Conservation (phyloP, 2,888 invertebrate species). For the Junonia oenone region DNA sequence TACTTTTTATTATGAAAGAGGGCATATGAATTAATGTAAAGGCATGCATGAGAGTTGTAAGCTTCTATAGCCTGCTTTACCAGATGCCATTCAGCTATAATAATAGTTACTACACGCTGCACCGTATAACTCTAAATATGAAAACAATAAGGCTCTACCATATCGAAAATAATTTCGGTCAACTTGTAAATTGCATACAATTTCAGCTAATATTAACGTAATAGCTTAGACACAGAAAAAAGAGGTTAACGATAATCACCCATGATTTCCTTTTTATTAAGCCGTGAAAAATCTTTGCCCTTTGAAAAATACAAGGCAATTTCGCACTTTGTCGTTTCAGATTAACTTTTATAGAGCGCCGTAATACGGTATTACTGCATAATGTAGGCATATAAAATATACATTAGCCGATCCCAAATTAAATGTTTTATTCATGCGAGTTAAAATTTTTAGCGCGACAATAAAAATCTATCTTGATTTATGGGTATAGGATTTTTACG, state of each 20-base stretch:
- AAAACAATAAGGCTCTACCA: too few relatives aligned
- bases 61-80: too few relatives aligned
- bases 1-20: too few relatives aligned
- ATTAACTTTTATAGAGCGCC: constrained; percentile 21
- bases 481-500: constrained; percentile 37
- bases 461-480: constrained; percentile 61
- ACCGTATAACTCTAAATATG: too few relatives aligned
- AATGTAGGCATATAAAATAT: constrained; percentile 29
- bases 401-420: constrained; percentile 46
- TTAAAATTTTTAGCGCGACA: constrained; percentile 53
- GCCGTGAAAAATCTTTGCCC: background rate
- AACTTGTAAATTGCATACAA: background rate
- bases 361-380: constrained; percentile 26
- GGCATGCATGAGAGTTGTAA: too few relatives aligned
- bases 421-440: constrained; percentile 69
- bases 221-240: background rate
- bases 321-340: constrained; percentile 24
- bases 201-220: background rate
- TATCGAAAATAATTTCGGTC: too few relatives aligned
- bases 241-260: background rate
- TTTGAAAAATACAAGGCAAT: constrained; percentile 5
- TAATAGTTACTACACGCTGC: too few relatives aligned
- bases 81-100: too few relatives aligned
- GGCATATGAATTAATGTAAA: too few relatives aligned
- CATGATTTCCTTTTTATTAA: background rate